phyloP scores from a whole-genome alignment of 1,140 invertebrate species.

The Lepidurus apus region DNA sequence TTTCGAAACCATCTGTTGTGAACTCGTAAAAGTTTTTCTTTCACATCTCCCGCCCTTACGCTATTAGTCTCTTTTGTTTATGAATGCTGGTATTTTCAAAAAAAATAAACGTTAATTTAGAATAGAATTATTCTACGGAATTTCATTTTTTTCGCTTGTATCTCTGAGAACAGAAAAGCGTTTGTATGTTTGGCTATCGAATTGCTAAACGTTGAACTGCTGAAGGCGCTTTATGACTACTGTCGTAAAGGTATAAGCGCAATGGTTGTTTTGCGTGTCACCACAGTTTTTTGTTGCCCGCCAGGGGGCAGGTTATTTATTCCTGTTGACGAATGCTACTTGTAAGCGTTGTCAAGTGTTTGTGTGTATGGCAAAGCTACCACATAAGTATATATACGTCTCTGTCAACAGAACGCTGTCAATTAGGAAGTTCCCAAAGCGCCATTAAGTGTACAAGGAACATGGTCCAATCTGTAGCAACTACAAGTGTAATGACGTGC shows the following conservation, averaged over 20 bases:
- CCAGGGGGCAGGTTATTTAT: not conserved
- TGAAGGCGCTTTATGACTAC: not conserved
- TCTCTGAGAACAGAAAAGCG: not conserved
- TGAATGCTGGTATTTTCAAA: not conserved
- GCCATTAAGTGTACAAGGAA: not conserved
- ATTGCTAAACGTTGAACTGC: not conserved
- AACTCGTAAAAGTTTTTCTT: too few species aligned
- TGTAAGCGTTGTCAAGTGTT: not conserved
- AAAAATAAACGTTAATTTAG: slow-evolving; percentile 3
- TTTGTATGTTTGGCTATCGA: not conserved
- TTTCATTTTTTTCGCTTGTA: not conserved
- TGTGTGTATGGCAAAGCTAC: not conserved
- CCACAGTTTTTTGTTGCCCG: not conserved
- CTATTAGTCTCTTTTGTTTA: not conserved
- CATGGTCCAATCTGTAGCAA: not conserved
- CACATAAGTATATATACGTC: not conserved
- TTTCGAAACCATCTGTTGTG: not conserved
- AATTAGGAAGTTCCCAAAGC: slow-evolving; percentile 15
- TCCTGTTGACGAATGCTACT: not conserved
- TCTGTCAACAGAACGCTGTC: not conserved
- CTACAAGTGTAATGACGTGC: slow-evolving; percentile 14
- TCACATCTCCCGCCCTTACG: too few species aligned
- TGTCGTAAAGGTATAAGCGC: not conserved
- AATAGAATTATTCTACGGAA: not conserved
- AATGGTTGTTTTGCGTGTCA: not conserved